These are phyloP conservation scores for Gastracanthus pulcherrimus DNA, from an alignment of 2,888 invertebrate species.

Conservation along the genomic window DNA sequence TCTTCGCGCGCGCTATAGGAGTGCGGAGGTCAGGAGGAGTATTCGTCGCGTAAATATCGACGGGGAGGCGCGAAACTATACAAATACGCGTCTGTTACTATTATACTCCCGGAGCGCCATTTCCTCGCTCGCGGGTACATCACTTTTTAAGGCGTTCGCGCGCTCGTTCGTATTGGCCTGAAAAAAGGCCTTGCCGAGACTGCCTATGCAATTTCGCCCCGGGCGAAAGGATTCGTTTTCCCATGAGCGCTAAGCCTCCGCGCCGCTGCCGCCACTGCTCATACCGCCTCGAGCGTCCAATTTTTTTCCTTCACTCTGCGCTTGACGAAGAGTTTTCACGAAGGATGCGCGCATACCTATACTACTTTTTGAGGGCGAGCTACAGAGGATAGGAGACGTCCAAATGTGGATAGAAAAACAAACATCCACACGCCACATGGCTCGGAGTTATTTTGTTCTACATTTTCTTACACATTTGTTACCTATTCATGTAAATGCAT, in stretches of 20 bases:
- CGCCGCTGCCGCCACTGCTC: background rate
- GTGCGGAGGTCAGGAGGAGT: too few species aligned
- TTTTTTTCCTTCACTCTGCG: constrained; percentile 14
- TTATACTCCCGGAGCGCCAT: background rate
- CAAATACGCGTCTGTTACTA: too few species aligned
- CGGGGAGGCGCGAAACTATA: too few species aligned
- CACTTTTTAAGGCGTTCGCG: constrained; percentile 16
- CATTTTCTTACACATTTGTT: too few species aligned
- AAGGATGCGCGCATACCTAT: background rate
- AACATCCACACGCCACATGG: background rate
- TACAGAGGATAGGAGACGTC: background rate
- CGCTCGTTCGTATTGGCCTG: constrained; percentile 38
- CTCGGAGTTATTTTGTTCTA: background rate
- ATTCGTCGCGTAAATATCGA: too few species aligned
- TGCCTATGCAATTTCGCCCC: constrained; percentile 27
- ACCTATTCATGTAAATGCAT: too few species aligned
- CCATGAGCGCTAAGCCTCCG: background rate
- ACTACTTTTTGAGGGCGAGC: background rate
- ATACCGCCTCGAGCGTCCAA: constrained; percentile 26
- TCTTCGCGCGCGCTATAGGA: too few species aligned
- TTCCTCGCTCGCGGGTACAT: background rate
- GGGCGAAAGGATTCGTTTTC: constrained; percentile 33
- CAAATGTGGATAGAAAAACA: constrained; percentile 1
- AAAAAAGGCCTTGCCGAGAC: background rate
- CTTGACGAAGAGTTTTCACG: constrained; percentile 24